Percentiles rank a stretch among this genome's conserved stretches.
Evolutionary conservation across 2,888 invertebrate genomes (phyloP).

Genomic region (Aspidiotus rigidus): DNA sequence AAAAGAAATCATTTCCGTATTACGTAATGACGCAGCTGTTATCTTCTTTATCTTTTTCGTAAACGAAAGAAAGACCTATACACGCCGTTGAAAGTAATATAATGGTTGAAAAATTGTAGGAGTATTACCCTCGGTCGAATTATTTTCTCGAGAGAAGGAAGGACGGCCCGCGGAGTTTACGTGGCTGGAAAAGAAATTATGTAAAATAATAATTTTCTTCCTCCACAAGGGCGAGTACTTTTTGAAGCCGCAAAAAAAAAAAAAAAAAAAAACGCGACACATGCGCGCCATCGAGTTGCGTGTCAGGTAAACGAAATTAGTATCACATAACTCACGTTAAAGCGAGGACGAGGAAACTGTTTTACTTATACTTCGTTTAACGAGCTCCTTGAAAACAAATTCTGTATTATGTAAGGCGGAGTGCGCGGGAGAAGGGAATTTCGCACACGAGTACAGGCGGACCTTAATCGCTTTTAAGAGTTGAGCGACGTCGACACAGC

Average conservation of each 20-base stretch:
- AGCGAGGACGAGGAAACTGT: slow-evolving; percentile 10
- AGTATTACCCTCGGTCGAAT: slow-evolving; percentile 10
- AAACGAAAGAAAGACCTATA: slow-evolving; percentile 2
- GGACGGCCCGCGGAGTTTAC: background rate
- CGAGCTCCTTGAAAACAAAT: slow-evolving; percentile 30
- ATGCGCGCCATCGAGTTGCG: background rate
- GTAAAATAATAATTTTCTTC: slow-evolving; percentile 23
- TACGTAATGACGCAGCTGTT: slow-evolving; percentile 27
- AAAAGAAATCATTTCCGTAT: slow-evolving; percentile 21
- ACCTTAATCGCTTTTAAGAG: slow-evolving; percentile 26
- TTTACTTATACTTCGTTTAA: slow-evolving; percentile 23
- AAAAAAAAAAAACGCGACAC: too few species aligned
- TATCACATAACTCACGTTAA: slow-evolving; percentile 26
- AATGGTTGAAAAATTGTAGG: slow-evolving; percentile 23
- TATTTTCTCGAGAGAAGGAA: background rate
- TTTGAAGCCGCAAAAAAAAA: background rate
- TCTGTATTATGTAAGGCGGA: background rate
- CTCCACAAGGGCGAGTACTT: background rate
- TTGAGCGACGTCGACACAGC: slow-evolving; percentile 13
- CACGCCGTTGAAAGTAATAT: slow-evolving; percentile 10
- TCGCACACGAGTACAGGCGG: background rate
- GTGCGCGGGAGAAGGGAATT: background rate
- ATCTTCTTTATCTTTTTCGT: slow-evolving; percentile 1
- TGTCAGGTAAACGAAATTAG: slow-evolving; percentile 29
- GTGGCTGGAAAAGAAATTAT: slow-evolving; percentile 10